Conservation (phyloP, 1,140 invertebrate species). For the Metopolophium dirhodum region DNA sequence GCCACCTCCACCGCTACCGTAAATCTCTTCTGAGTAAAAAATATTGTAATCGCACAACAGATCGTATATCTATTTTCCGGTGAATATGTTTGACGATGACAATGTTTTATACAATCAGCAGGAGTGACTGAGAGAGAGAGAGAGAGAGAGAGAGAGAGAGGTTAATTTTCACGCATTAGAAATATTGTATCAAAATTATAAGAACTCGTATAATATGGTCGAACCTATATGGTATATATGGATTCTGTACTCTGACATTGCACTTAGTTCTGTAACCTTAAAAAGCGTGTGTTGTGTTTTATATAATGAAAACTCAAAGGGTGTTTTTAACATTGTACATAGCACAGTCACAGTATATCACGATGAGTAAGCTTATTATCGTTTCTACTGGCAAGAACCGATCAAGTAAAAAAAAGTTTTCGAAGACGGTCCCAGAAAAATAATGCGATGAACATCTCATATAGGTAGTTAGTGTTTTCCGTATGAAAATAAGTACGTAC, state of each 20-base stretch:
- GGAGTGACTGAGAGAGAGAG: neutral
- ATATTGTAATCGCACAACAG: neutral
- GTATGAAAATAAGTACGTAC: too few species aligned
- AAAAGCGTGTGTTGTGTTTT: too few species aligned
- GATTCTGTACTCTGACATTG: neutral
- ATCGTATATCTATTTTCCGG: neutral
- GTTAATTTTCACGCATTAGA: neutral
- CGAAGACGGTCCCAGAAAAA: neutral
- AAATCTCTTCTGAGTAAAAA: neutral
- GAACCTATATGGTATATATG: neutral
- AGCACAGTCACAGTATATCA: neutral
- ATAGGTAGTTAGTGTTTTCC: too few species aligned
- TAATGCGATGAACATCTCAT: too few species aligned
- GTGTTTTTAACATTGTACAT: neutral
- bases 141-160: neutral
- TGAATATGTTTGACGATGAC: neutral
- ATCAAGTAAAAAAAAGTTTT: neutral
- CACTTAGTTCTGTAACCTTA: neutral
- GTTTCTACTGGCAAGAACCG: neutral
- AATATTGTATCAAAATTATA: neutral
- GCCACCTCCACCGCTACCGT: neutral
- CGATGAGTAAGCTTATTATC: neutral
- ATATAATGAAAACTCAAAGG: neutral
- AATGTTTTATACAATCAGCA: neutral
- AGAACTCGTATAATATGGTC: neutral